Evolutionary conservation across 1,140 invertebrate species (phyloP).

Genomic region (Muscidifurax raptorellus): DNA sequence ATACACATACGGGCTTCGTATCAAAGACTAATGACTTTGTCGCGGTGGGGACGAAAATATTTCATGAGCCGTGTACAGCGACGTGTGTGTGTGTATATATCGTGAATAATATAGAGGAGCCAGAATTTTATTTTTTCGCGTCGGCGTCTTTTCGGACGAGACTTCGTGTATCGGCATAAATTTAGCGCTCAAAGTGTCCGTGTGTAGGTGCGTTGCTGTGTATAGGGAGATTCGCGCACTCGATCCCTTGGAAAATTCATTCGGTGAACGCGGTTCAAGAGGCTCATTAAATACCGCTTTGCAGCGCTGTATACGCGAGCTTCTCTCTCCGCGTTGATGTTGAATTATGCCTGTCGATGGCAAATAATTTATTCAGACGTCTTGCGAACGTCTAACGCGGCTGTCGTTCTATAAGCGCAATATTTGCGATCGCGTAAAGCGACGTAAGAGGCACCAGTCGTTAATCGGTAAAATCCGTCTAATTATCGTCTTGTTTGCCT

Average conservation of each 20-base stretch:
- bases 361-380: background rate
- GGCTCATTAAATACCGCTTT: background rate
- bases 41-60: background rate
- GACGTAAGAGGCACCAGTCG: no score
- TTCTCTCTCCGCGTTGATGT: background rate
- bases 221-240: background rate
- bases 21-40: conserved; percentile 32
- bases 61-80: background rate
- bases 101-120: conserved; percentile 14
- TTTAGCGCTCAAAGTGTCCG: no score
- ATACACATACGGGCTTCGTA: background rate
- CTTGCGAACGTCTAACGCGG: no score
- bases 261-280: background rate
- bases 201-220: no score
- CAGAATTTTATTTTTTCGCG: background rate
- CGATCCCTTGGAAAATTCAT: background rate
- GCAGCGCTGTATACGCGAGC: background rate
- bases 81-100: background rate
- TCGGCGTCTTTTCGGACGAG: background rate
- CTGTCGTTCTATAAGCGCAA: no score
- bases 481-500: background rate
- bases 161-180: conserved; percentile 28
- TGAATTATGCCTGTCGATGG: background rate
- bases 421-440: no score
- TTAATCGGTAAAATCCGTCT: background rate